These are phyloP conservation scores for Phoenoteleia sp. DNA, from an alignment of 2,888 invertebrate species.

Conservation along the genomic window DNA sequence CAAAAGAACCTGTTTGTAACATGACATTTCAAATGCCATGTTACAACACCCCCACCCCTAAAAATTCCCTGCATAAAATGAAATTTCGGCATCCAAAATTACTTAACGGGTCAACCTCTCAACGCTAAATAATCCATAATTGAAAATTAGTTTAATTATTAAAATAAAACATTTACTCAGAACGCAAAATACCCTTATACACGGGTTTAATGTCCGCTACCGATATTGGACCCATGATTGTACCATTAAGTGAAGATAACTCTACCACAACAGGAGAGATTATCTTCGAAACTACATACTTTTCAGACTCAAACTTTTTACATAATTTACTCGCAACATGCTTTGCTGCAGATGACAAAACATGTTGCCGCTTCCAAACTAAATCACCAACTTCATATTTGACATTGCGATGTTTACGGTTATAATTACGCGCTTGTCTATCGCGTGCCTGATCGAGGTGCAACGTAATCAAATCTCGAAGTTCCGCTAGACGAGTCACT, in stretches of 20 bases:
- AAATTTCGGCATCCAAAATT: too few species aligned
- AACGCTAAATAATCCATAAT: background rate
- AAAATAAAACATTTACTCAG: background rate
- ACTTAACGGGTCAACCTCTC: too few species aligned
- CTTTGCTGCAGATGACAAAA: constrained; percentile 7
- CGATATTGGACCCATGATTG: constrained; percentile 21
- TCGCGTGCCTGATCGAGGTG: constrained; percentile 29
- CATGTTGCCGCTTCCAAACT: constrained; percentile 42
- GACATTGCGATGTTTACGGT: constrained; percentile 27
- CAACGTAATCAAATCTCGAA: constrained; percentile 29
- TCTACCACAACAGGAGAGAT: constrained; percentile 32
- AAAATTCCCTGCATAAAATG: too few species aligned
- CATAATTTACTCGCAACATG: constrained; percentile 23
- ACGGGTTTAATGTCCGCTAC: constrained; percentile 35
- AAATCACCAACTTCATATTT: constrained; percentile 40
- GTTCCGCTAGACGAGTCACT: too few species aligned
- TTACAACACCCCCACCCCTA: too few species aligned
- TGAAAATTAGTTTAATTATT: background rate
- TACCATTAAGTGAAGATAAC: constrained; percentile 5
- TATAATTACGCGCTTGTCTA: constrained; percentile 20
- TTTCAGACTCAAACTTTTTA: constrained; percentile 16
- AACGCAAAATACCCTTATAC: constrained; percentile 10
- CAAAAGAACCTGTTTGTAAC: too few species aligned
- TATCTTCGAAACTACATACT: constrained; percentile 11
- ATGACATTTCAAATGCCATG: too few species aligned